Base-by-base conservation (phyloP, 2,888 invertebrate genomes). In the Limenitis camilla region DNA sequence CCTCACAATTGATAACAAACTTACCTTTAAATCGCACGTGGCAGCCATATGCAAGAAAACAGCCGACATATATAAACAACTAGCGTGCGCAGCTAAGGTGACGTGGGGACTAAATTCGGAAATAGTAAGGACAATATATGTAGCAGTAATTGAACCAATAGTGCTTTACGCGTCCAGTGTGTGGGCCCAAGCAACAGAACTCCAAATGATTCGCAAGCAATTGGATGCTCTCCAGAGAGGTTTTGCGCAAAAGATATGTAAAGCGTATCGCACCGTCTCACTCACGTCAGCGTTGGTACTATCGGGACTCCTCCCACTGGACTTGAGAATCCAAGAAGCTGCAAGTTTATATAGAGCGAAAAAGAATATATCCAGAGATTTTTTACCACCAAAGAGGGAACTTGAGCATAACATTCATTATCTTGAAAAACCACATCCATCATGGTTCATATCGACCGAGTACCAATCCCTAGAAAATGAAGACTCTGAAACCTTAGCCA, bases 251-350 rank as follows among this genome's bases (percentile, higher is more conserved):
- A 58, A 55, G 28, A 49, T 60, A 0, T 36, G 55, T 54, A 4
- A 47, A 41, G 52, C 60, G 0, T 56, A 61, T 36, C 40, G 59
- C 0, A 61, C 59, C 6, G 32, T 56, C 6, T 61, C 62, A 0
- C 48, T 61, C 3, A 53, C 36, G 9, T 48, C 62, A 6, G 55
- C 62, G 6, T 39, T 60, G 1, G 32, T 52, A 0, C 40, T 64
- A 32, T 36, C 63, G 2, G 61, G 62, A 4, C 9, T 63, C 1
- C 53, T 63, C 4, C 61, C 62, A 1, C 45, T 63, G 0, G 62
- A 65, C 50, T 44, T 64, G 0, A 44, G 62, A 29, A 43, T 63
- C 0, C 38, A 29, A 7, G 63, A 66, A 41, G 44, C 51, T 1
- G 57, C 55, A 1, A 27, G 4, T 1, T 43, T 60, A 0, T 60